phyloP scores from a whole-genome alignment of 2,113 vertebrate genomes.

The Petromus typicus region DNA sequence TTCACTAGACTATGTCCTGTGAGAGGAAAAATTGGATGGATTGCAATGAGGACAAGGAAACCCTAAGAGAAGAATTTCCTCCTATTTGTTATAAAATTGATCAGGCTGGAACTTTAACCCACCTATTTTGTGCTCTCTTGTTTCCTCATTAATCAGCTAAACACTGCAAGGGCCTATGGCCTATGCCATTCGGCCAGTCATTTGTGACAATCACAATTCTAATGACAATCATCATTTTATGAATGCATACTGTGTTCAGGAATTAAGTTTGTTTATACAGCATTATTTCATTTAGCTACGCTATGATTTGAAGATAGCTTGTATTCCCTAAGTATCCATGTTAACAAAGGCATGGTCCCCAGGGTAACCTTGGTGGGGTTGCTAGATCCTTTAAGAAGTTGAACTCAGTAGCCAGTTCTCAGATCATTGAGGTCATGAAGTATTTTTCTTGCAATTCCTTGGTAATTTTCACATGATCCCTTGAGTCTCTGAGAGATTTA shows the following conservation, averaged over 20 bases:
- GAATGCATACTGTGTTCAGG: neutral
- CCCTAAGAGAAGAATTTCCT: neutral
- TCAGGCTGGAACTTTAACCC: neutral
- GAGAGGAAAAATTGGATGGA: neutral
- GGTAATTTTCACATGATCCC: neutral
- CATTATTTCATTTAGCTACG: neutral
- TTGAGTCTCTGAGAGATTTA: neutral
- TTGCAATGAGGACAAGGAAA: neutral
- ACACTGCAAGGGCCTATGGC: neutral
- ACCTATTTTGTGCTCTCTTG: neutral
- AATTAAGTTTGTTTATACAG: neutral
- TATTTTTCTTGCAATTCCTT: neutral
- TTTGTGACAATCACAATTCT: neutral
- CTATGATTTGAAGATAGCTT: neutral
- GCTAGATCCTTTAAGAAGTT: neutral
- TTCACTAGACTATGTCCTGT: neutral
- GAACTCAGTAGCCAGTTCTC: neutral
- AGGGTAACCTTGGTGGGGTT: fast-evolving
- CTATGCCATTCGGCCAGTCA: neutral
- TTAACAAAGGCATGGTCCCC: neutral
- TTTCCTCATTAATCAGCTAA: neutral
- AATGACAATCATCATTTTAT: constrained; percentile 12
- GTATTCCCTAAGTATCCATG: no score
- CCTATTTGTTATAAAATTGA: neutral
- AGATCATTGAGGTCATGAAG: neutral